A percentile compares a stretch with the other conserved stretches of the same genome.
phyloP scores from a whole-genome alignment of 2,113 vertebrate species.

The Oreochromis niloticus region DNA sequence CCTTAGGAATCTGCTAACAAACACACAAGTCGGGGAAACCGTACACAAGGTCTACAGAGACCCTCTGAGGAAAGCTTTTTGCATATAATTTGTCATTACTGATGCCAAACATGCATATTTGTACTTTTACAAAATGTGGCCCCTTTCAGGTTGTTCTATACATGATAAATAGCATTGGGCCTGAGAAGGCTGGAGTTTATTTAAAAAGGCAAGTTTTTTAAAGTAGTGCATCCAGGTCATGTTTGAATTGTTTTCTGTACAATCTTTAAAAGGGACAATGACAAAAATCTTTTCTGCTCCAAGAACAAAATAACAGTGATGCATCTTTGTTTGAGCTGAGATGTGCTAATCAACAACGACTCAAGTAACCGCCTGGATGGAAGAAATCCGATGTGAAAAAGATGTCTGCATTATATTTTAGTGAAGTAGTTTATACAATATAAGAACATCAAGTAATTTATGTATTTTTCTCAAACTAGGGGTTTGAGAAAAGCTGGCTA shows the following conservation, averaged over 20 bases:
- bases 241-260: not conserved
- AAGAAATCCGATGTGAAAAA: not conserved
- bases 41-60: not conserved
- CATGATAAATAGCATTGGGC: not conserved
- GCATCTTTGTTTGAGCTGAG: not conserved
- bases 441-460: not conserved
- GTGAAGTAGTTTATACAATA: not conserved
- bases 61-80: not conserved
- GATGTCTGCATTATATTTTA: not conserved
- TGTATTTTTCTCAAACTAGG: not conserved
- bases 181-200: not conserved
- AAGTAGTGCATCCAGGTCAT: not conserved
- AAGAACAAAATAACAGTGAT: not conserved
- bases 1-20: constrained; percentile 14
- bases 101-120: not conserved
- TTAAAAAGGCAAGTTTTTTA: not conserved
- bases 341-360: not conserved
- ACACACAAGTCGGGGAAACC: not conserved
- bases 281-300: not conserved
- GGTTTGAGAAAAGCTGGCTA: not conserved
- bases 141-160: not conserved
- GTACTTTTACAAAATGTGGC: not conserved
- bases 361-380: not conserved
- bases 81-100: not conserved
- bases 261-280: not conserved